phyloP scores from a whole-genome alignment of 1,140 invertebrate species.

The Lasaia peninsularis region DNA sequence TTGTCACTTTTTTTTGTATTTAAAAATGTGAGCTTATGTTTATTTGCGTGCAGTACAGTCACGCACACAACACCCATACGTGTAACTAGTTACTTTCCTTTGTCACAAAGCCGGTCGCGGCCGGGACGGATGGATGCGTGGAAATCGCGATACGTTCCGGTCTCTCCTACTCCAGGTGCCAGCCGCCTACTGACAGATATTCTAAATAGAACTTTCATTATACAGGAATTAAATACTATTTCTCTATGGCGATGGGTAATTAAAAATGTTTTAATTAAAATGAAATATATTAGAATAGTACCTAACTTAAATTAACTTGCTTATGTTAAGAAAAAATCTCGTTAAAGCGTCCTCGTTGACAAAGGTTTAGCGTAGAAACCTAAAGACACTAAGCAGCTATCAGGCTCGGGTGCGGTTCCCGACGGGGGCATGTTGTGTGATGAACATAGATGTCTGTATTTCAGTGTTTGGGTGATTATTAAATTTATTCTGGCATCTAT shows the following conservation, averaged over 20 bases:
- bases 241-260: not conserved
- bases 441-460: no score
- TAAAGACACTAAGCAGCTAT: no score
- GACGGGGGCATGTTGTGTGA: no score
- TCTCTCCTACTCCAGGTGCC: conserved; percentile 55
- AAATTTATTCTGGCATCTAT: no score
- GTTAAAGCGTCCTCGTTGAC: no score
- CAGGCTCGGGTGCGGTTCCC: no score
- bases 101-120: conserved; percentile 68
- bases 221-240: not conserved
- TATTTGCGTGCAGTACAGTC: conserved; percentile 39
- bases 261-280: conserved; percentile 7
- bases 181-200: conserved; percentile 32
- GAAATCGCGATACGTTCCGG: conserved; percentile 74
- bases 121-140: conserved; percentile 73
- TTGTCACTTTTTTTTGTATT: no score
- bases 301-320: no score
- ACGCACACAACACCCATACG: conserved; percentile 32
- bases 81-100: conserved; percentile 75
- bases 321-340: no score
- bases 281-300: not conserved
- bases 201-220: conserved; percentile 3
- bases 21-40: no score
- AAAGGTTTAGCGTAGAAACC: no score
- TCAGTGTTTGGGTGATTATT: no score